Percentiles rank a stretch among this genome's conserved stretches.
These are phyloP conservation scores for Enteromius treurensis DNA, from an alignment of 2,797 vertebrate genomes.

Conservation along the genomic window DNA sequence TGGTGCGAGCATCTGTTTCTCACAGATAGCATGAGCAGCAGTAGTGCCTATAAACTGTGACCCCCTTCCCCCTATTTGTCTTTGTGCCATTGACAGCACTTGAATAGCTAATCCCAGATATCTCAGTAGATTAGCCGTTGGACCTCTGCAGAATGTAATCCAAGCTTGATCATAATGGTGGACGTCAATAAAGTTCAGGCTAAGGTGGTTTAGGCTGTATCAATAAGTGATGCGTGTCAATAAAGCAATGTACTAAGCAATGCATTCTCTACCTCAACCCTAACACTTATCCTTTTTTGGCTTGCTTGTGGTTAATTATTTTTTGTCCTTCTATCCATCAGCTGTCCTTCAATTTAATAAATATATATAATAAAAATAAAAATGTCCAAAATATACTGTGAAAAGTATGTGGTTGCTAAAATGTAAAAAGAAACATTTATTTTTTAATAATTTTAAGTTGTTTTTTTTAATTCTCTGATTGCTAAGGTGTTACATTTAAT, in stretches of 20 bases:
- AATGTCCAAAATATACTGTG: not conserved
- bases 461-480: not conserved
- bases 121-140: conserved; percentile 47
- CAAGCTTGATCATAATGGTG: conserved; percentile 32
- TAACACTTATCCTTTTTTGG: no score
- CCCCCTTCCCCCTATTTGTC: conserved; percentile 15
- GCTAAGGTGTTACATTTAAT: not conserved
- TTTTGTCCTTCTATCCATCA: no score
- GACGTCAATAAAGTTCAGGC: conserved; percentile 4
- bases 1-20: conserved; percentile 17
- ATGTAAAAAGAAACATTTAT: not conserved
- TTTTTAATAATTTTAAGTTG: not conserved
- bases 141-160: conserved; percentile 53
- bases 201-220: not conserved
- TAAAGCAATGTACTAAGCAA: not conserved
- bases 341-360: not conserved
- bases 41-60: not conserved
- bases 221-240: not conserved
- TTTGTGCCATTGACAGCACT: conserved; percentile 57
- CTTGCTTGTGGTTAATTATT: not conserved
- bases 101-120: conserved; percentile 56
- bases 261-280: no score
- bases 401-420: not conserved
- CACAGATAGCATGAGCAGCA: conserved; percentile 12
- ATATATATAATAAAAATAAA: not conserved